A percentile compares a stretch with the other conserved stretches of the same genome.
Evolutionary conservation across 2,888 invertebrate genomes (phyloP).

Genomic region (Nycteola revayana): DNA sequence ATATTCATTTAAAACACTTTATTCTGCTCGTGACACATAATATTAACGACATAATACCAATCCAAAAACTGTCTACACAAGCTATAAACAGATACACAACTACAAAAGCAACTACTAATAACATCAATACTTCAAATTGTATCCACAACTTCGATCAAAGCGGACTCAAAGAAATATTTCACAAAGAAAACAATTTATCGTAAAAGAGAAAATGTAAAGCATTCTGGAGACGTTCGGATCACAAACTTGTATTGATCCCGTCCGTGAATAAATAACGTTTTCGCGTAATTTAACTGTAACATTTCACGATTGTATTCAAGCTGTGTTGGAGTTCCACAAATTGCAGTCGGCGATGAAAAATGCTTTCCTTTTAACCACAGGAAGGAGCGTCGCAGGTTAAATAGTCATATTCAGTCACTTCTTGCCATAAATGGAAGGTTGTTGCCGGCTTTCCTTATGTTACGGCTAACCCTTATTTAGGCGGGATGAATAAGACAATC

Average conservation of each 20-base stretch:
- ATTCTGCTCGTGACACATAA: too few species aligned
- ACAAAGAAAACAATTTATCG: slow-evolving; percentile 35
- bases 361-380: slow-evolving; percentile 57
- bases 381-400: slow-evolving; percentile 53
- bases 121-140: too few species aligned
- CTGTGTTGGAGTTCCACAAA: slow-evolving; percentile 58
- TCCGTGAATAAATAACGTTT: slow-evolving; percentile 56
- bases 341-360: slow-evolving; percentile 59
- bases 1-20: too few species aligned
- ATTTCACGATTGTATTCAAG: slow-evolving; percentile 54
- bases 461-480: too few species aligned
- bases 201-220: slow-evolving; percentile 28
- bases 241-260: slow-evolving; percentile 49
- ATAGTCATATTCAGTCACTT: slow-evolving; percentile 62
- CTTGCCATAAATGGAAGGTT: slow-evolving; percentile 45
- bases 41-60: too few species aligned
- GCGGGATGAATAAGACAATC: too few species aligned
- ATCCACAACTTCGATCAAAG: too few species aligned
- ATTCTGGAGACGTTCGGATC: slow-evolving; percentile 31
- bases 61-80: too few species aligned
- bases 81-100: too few species aligned
- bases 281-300: slow-evolving; percentile 55
- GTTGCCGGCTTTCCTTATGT: too few species aligned
- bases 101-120: too few species aligned
- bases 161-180: slow-evolving; percentile 7